Evolutionary conservation across 1,140 invertebrate species (phyloP), one percentile per base, ranked within the genome.

Genomic region (Diploscapter pachys): DNA sequence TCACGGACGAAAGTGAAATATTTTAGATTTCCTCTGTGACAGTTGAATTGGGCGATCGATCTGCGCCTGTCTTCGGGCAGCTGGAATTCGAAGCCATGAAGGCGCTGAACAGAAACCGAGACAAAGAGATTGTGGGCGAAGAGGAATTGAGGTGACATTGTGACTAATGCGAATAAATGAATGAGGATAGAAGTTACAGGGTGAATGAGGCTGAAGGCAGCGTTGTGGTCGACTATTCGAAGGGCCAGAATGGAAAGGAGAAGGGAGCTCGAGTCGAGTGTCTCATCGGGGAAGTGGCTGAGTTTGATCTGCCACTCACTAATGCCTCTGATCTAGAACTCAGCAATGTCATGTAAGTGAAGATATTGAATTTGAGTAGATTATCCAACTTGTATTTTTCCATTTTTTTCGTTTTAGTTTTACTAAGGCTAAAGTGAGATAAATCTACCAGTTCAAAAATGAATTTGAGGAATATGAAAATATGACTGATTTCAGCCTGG

Each of bases 201-300:
- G 31, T 31, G 31, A 31, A 31, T 31, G 31, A 31, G 1, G 31
- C 31, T 31, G 31, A 31, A 31, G 31, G 31, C 31, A 31, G 31
- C 31, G 31, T 31, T 31, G 31, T 31, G 31, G 31, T 31, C 31
- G 31, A 31, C 31, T 31, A 31, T 31, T 31, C 31, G 31, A 31
- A 31, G 31, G 31, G 1, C 31, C 31, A 31, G 31, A 31, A 31
- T 31, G 31, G 31, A n/a, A 6, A 61, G 31, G 65, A 68, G 4
- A 57, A 57, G 0, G n/a, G 5, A 2, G 9, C 63, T n/a, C 62
- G 63, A 5, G 66, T 74, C 3, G 31, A 54, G n/a, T 74, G 73
- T 52, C 57, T 74, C 50, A 65, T 74, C 2, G 73, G 73, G n/a
- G 73, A 74, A 63, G 73, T 74, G 6, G 64, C 73, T 48, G 55